Conservation (phyloP, 2,888 invertebrate species). For the Zonitis immaculata region DNA sequence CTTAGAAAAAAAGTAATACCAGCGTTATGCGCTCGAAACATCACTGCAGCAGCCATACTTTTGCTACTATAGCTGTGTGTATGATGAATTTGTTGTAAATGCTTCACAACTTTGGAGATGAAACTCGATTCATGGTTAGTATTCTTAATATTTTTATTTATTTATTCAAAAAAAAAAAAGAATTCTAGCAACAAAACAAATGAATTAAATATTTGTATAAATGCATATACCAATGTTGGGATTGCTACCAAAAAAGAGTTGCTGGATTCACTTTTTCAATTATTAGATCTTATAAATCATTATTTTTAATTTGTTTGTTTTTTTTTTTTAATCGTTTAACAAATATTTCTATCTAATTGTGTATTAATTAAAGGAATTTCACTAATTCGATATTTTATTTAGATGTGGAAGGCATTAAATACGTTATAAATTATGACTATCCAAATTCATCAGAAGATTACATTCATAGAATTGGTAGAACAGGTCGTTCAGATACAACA, state of each 20-base stretch:
- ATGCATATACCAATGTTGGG: too few species aligned
- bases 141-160: slow-evolving; percentile 28
- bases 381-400: too few species aligned
- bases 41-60: slow-evolving; percentile 40
- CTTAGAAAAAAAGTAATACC: slow-evolving; percentile 15
- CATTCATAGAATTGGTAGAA: slow-evolving; percentile 94
- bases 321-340: too few species aligned
- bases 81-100: slow-evolving; percentile 30
- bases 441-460: slow-evolving; percentile 97
- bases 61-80: slow-evolving; percentile 38
- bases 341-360: too few species aligned
- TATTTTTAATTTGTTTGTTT: too few species aligned
- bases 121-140: slow-evolving; percentile 38
- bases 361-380: too few species aligned
- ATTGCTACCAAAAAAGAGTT: too few species aligned
- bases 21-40: slow-evolving; percentile 25
- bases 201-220: too few species aligned
- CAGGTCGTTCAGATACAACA: slow-evolving; percentile 87
- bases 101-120: slow-evolving; percentile 36
- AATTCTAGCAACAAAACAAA: slow-evolving; percentile 1
- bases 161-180: slow-evolving; percentile 4
- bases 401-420: slow-evolving; percentile 96
- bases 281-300: too few species aligned
- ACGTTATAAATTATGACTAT: slow-evolving; percentile 98
- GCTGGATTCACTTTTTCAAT: too few species aligned